Conservation (phyloP, 2,113 vertebrate genomes). For the Microcebus murinus region DNA sequence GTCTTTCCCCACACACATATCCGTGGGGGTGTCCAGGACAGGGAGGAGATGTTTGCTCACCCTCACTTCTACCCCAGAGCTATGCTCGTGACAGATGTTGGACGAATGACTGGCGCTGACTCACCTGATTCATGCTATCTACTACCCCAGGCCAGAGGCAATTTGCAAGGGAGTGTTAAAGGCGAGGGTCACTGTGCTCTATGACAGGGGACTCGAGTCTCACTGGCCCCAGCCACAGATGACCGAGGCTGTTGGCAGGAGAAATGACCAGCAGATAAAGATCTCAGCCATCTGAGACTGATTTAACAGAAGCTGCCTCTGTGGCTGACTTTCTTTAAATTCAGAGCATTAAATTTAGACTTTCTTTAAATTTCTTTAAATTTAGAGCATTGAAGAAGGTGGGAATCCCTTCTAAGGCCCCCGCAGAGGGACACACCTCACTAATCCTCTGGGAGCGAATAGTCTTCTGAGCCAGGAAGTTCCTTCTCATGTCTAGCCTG, state of each 20-base stretch:
- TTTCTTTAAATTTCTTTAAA: neutral
- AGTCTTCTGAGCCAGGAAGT: neutral
- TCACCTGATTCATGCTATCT: neutral
- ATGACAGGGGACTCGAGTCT: neutral
- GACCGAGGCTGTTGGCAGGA: neutral
- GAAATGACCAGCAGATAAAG: neutral
- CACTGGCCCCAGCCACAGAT: neutral
- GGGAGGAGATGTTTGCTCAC: neutral
- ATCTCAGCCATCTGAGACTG: neutral
- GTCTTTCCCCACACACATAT: neutral
- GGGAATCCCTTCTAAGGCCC: neutral
- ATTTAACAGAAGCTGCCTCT: neutral
- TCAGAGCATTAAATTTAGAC: neutral
- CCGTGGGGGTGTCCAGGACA: neutral
- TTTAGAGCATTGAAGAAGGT: neutral
- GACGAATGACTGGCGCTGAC: neutral
- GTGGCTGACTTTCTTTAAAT: neutral
- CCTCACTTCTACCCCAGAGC: neutral
- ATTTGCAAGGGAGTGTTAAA: neutral
- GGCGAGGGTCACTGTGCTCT: neutral
- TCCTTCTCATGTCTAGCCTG: neutral
- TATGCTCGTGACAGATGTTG: rapidly evolving
- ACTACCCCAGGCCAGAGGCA: neutral
- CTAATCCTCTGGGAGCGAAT: neutral
- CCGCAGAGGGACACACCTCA: too few species aligned